phyloP scores from a whole-genome alignment of 1,140 invertebrate species.

The Atopsyche davidsoni region DNA sequence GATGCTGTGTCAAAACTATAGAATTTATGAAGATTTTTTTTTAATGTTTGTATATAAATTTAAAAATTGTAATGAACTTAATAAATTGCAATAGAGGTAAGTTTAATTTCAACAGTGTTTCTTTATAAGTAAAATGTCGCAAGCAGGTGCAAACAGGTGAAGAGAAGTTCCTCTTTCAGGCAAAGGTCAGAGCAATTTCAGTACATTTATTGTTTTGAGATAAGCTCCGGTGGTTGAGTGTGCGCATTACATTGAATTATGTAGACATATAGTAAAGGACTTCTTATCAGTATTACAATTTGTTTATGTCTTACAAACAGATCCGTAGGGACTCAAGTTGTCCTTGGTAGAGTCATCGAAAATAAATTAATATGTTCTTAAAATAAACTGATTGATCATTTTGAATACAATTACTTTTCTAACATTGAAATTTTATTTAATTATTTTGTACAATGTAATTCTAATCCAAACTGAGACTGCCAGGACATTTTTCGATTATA shows the following conservation, averaged over 20 bases:
- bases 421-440: no score
- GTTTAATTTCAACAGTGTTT: not conserved
- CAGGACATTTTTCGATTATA: no score
- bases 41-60: no score
- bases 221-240: not conserved
- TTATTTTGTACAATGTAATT: no score
- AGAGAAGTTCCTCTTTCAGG: not conserved
- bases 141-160: not conserved
- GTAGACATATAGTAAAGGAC: not conserved
- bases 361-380: not conserved
- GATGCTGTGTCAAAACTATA: no score
- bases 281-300: constrained; percentile 5
- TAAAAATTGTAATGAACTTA: no score
- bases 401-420: no score
- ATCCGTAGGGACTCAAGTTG: not conserved
- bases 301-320: constrained; percentile 1
- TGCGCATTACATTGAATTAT: not conserved
- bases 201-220: constrained; percentile 9
- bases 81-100: no score
- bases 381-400: not conserved
- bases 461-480: no score
- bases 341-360: not conserved
- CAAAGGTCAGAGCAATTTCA: constrained; percentile 15
- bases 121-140: not conserved
- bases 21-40: no score